Evolutionary conservation across 2,888 invertebrate species (phyloP).

Genomic region (Stenichneumon culpator): DNA sequence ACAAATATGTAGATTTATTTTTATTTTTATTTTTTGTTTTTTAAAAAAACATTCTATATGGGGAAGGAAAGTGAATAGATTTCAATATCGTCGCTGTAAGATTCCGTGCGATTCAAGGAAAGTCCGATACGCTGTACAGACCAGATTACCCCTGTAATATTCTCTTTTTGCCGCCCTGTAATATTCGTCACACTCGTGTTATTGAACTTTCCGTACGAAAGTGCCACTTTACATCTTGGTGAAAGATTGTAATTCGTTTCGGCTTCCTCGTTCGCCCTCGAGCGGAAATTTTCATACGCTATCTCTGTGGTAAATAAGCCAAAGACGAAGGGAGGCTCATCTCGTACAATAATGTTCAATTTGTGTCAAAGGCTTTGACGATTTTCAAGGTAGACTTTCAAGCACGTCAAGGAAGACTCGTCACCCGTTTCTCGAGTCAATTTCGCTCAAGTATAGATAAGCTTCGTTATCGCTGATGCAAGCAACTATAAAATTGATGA

Average conservation of each 20-base stretch:
- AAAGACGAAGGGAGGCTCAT: background rate
- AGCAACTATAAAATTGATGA: no score
- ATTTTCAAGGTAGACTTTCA: constrained; percentile 23
- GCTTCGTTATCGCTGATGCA: background rate
- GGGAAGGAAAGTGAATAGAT: background rate
- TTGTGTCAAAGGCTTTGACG: constrained; percentile 29
- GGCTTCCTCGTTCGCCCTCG: background rate
- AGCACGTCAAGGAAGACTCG: constrained; percentile 19
- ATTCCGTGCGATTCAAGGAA: constrained; percentile 9
- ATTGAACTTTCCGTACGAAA: constrained; percentile 4
- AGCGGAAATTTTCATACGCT: constrained; percentile 31
- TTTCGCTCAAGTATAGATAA: background rate
- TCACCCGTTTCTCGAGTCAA: constrained; percentile 22
- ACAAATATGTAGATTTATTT: constrained; percentile 24
- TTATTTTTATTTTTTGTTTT: background rate
- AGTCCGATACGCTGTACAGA: constrained; percentile 18
- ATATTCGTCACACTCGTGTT: constrained; percentile 26
- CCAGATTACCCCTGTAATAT: constrained; percentile 22
- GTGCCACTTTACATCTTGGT: constrained; percentile 25
- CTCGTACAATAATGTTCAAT: constrained; percentile 43
- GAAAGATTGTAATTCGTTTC: constrained; percentile 42
- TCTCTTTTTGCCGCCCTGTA: constrained; percentile 16
- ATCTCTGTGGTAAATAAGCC: constrained; percentile 18
- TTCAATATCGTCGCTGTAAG: background rate
- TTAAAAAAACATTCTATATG: background rate